A percentile compares a stretch with the other conserved stretches of the same genome.
Conservation (phyloP, 2,888 invertebrate species). For the Protonemura montana region DNA sequence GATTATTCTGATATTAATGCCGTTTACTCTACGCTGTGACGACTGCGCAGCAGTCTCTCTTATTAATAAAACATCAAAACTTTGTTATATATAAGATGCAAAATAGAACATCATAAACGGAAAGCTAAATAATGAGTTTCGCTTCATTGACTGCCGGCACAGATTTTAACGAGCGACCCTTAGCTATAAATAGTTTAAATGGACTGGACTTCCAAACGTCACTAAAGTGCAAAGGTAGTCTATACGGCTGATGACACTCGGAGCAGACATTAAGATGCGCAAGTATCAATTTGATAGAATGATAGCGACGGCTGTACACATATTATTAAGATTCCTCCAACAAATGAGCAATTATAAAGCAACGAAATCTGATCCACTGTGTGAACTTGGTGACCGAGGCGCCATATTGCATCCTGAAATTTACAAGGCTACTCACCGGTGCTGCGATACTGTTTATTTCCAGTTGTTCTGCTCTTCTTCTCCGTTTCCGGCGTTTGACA, state of each 20-base stretch:
- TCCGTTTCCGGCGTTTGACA: conserved; percentile 47
- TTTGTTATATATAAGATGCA: too few relatives aligned
- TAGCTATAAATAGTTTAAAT: background rate
- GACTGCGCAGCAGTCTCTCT: too few relatives aligned
- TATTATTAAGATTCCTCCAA: background rate
- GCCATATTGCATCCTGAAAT: conserved; percentile 7
- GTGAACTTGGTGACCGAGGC: background rate
- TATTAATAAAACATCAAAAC: too few relatives aligned
- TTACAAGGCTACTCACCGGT: conserved; percentile 47
- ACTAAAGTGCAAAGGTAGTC: background rate
- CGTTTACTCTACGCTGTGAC: too few relatives aligned
- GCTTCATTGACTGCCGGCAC: too few relatives aligned
- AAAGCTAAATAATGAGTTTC: too few relatives aligned
- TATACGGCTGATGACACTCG: background rate
- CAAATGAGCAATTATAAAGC: background rate
- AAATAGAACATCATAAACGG: too few relatives aligned
- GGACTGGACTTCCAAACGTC: background rate
- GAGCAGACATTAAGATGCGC: background rate
- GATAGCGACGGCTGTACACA: background rate
- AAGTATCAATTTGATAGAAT: background rate
- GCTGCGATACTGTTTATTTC: conserved; percentile 45
- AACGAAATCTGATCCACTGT: background rate
- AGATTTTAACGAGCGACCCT: too few relatives aligned
- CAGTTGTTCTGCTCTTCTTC: conserved; percentile 46
- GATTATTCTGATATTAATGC: too few relatives aligned